Conservation (phyloP, 2,888 invertebrate species). For the Drosophila prolongata region DNA sequence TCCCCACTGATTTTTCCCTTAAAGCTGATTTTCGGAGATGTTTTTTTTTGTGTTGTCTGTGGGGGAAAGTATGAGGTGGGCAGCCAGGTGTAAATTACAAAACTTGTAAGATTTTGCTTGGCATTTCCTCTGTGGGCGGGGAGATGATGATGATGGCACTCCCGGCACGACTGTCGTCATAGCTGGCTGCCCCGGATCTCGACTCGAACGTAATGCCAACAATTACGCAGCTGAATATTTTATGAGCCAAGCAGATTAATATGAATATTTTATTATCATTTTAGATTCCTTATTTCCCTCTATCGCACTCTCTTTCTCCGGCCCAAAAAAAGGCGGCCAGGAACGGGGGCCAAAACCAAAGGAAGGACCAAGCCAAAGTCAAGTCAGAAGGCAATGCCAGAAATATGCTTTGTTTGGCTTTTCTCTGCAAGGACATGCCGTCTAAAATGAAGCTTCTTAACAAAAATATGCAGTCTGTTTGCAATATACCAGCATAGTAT, state of each 20-base stretch:
- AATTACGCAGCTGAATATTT: conserved; percentile 80
- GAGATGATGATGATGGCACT: conserved; percentile 46
- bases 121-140: conserved; percentile 56
- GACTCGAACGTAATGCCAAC: conserved; percentile 71
- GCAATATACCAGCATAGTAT: neutral
- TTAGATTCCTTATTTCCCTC: conserved; percentile 72
- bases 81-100: conserved; percentile 79
- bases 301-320: neutral
- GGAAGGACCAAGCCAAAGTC: conserved; percentile 40
- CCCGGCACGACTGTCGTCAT: conserved; percentile 45
- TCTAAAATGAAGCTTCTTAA: neutral
- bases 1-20: conserved; percentile 1
- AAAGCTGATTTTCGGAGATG: conserved; percentile 10
- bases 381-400: conserved; percentile 62
- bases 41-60: neutral
- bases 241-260: conserved; percentile 80
- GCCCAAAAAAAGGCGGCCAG: too few species aligned
- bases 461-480: neutral
- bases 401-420: conserved; percentile 74
- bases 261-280: conserved; percentile 82
- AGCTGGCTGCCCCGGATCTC: conserved; percentile 39
- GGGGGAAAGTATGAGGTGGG: conserved; percentile 23
- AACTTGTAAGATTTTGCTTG: conserved; percentile 69
- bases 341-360: conserved; percentile 3
- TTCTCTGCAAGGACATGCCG: conserved; percentile 22